phyloP scores from a whole-genome alignment of 2,797 vertebrate species.

The Cossypha polioptera region DNA sequence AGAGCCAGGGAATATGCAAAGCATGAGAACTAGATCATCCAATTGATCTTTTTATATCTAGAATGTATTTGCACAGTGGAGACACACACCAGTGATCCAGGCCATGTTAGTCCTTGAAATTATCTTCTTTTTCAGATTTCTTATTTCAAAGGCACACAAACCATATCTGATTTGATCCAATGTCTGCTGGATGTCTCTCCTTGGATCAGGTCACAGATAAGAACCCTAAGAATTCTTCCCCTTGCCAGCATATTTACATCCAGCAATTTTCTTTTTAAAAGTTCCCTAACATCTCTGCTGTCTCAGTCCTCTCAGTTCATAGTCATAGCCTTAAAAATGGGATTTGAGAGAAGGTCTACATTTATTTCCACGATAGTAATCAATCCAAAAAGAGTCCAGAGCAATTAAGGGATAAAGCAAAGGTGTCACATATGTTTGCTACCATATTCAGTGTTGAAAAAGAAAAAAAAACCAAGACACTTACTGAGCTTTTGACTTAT shows the following conservation, averaged over 20 bases:
- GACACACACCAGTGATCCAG: neutral
- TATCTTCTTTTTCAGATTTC: neutral
- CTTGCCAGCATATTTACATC: neutral
- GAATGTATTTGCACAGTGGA: neutral
- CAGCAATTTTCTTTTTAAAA: neutral
- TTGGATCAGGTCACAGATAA: neutral
- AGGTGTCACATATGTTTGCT: neutral
- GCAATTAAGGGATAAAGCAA: slow-evolving; percentile 2
- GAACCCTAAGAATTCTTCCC: neutral
- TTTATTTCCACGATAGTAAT: neutral
- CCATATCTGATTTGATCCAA: neutral
- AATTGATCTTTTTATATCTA: neutral
- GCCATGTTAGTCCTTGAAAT: neutral
- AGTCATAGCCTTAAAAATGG: neutral
- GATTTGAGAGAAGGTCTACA: neutral
- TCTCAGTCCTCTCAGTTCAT: neutral
- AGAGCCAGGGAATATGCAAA: neutral
- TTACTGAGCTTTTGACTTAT: slow-evolving; percentile 57
- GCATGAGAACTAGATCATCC: neutral
- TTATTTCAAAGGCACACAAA: neutral
- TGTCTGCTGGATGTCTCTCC: neutral
- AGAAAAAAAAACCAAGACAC: neutral
- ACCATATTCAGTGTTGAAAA: neutral
- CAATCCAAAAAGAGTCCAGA: neutral
- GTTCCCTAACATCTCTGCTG: neutral